These are phyloP conservation scores for Mesorhabditis spiculigera DNA, from an alignment of 2,888 invertebrate species.

Conservation along the genomic window DNA sequence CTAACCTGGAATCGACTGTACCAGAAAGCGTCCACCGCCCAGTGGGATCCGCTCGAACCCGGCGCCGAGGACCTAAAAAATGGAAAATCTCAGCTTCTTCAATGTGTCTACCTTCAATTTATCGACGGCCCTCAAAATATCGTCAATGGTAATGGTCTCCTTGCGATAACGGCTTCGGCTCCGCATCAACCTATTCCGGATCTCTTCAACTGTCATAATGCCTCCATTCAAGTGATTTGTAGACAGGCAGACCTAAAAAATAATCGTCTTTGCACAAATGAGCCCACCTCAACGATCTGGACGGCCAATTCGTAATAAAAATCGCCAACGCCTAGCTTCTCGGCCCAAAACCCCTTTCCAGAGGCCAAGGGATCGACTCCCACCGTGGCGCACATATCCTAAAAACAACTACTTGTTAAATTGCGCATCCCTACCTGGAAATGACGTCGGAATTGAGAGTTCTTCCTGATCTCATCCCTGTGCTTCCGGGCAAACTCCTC, in stretches of 20 bases:
- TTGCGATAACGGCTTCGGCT: too few relatives aligned
- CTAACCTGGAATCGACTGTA: conserved; percentile 93
- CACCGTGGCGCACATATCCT: conserved; percentile 95
- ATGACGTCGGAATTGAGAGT: conserved; percentile 86
- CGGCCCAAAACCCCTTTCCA: conserved; percentile 85
- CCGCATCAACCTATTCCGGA: conserved; percentile 60
- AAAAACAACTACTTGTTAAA: too few relatives aligned
- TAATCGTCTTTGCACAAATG: too few relatives aligned
- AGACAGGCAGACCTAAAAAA: conserved; percentile 83
- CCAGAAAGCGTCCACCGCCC: conserved; percentile 75
- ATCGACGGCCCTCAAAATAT: conserved; percentile 84
- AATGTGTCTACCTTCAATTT: conserved; percentile 75
- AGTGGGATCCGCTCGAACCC: conserved; percentile 86
- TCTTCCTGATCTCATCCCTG: conserved; percentile 87
- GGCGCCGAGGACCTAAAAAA: conserved; percentile 72
- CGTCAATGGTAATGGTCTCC: conserved; percentile 67
- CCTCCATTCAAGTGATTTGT: conserved; percentile 72
- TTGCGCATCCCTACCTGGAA: conserved; percentile 68
- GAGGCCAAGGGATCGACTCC: conserved; percentile 90
- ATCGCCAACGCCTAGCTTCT: conserved; percentile 90
- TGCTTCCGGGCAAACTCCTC: conserved; percentile 94
- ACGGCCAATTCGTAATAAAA: conserved; percentile 97
- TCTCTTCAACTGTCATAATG: conserved; percentile 62
- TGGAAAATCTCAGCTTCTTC: neutral
- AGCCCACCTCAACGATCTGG: conserved; percentile 86